Base-by-base conservation (phyloP, 2,888 invertebrate genomes). In the Drosophila siamana region DNA sequence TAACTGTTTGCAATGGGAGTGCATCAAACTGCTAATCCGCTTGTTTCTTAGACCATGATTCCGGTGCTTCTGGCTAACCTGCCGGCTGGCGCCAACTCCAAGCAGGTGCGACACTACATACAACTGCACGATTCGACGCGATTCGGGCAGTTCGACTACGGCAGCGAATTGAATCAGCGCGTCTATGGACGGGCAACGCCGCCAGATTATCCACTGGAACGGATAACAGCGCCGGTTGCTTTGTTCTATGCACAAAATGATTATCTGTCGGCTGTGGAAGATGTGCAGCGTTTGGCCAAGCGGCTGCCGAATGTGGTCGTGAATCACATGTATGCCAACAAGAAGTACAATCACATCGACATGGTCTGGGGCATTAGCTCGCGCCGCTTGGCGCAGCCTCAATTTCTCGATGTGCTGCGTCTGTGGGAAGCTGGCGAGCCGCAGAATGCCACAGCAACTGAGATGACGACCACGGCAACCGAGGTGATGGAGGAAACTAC, bases 1-100 rank as follows among this genome's bases (percentile, higher is more conserved):
- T 11, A n/a, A 9, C 7, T 9, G 9, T 15, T 2, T 11, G 3
- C 9, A 28, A 33, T 24, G 9, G 1, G 2, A 2, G 11, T 30
- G 30, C 0, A 11, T 30, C 13, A 0, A n/a, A 15, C 19, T 15
- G 3, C 2, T 46, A 1, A 24, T 4, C 8, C 6, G 19, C 7
- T 8, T 8, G 4, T 0, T 1, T 36, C 6, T 0, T 89, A 95
- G 91, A 93, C 93, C 0, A 91, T 95, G 82, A 67, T 95, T 38
- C 94, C 95, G 0, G 93, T 94, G 0, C 93, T 95, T 24, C 77
- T 94, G 2, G 93, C 93, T 0, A 95, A 95, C 59, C 71, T 93
- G n/a, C 95, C 95, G 0, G 93, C 94, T 1, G 94, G 94, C 2
- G 91, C 93, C 1, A 93, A 93, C 6, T 89, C 91, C 0, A 92